A percentile compares a stretch with the other conserved stretches of the same genome.
phyloP scores from a whole-genome alignment of 2,888 invertebrate genomes.

The Drosophila rellima region DNA sequence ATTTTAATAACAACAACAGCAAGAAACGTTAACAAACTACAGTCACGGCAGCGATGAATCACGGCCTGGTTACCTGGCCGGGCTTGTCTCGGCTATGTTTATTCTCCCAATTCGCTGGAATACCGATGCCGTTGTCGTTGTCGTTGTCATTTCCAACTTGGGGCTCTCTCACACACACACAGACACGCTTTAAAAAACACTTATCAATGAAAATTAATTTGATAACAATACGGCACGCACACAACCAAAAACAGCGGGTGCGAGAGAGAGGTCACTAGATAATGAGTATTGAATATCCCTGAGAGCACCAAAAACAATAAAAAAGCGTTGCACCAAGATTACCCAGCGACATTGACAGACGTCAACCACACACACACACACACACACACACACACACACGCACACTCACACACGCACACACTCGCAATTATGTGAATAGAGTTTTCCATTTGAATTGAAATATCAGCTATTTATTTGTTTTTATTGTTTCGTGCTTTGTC shows the following conservation, averaged over 20 bases:
- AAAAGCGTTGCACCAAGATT: slow-evolving; percentile 35
- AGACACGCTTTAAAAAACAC: slow-evolving; percentile 34
- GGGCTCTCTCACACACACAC: slow-evolving; percentile 19
- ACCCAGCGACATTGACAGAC: slow-evolving; percentile 40
- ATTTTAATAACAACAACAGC: slow-evolving; percentile 18
- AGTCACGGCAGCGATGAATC: slow-evolving; percentile 67
- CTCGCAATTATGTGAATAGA: slow-evolving; percentile 16
- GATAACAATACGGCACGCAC: slow-evolving; percentile 59
- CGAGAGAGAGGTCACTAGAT: slow-evolving; percentile 42
- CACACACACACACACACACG: slow-evolving; percentile 12
- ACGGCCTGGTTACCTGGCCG: slow-evolving; percentile 54
- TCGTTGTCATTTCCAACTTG: slow-evolving; percentile 37
- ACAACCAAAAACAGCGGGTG: slow-evolving; percentile 2
- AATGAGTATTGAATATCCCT: slow-evolving; percentile 36
- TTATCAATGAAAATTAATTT: slow-evolving; percentile 69
- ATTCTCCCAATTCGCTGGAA: slow-evolving; percentile 50
- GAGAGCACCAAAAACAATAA: slow-evolving; percentile 32
- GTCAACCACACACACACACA: slow-evolving; percentile 39
- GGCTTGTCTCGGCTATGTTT: slow-evolving; percentile 40
- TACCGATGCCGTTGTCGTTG: slow-evolving; percentile 39
- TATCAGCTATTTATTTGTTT: slow-evolving; percentile 36
- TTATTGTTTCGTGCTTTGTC: slow-evolving; percentile 42
- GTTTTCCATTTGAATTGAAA: slow-evolving; percentile 50
- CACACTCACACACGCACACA: slow-evolving; percentile 24
- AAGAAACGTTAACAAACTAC: slow-evolving; percentile 12